phyloP scores from a whole-genome alignment of 2,797 vertebrate species.

The Rhinoraja longicauda region DNA sequence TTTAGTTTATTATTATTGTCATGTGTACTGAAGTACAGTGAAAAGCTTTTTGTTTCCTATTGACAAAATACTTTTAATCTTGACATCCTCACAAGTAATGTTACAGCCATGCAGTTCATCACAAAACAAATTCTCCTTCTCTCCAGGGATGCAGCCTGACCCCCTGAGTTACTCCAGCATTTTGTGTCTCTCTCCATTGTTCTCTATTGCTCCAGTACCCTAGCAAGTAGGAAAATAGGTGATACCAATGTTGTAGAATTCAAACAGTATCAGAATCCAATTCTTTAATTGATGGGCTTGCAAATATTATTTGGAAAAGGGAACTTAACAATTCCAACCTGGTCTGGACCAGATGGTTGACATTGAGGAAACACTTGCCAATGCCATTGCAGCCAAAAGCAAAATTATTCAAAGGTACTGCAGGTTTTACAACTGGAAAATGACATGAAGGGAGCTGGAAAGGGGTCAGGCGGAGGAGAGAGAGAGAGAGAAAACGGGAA shows the following conservation, averaged over 20 bases:
- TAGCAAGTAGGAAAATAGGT: neutral
- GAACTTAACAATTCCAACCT: neutral
- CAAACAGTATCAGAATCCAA: neutral
- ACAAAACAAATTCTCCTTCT: neutral
- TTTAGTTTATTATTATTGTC: neutral
- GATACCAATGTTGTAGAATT: neutral
- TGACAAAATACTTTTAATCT: neutral
- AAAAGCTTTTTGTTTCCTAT: too few species aligned
- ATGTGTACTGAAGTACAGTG: too few species aligned
- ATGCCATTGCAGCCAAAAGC: too few species aligned
- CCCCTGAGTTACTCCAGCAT: too few species aligned
- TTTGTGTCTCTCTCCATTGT: too few species aligned
- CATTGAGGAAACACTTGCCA: neutral
- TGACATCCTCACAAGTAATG: neutral
- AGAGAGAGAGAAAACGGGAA: neutral
- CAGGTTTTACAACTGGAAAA: neutral
- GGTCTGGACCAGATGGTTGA: neutral
- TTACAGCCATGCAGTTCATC: neutral
- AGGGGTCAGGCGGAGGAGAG: neutral
- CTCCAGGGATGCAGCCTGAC: too few species aligned
- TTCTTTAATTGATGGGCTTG: neutral
- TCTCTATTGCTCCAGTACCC: too few species aligned
- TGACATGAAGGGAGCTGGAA: too few species aligned
- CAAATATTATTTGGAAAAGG: neutral
- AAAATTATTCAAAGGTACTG: neutral